A percentile compares a stretch with the other conserved stretches of the same genome.
These are phyloP conservation scores for Melinaea marsaeus DNA, from an alignment of 2,888 invertebrate genomes.

Conservation along the genomic window DNA sequence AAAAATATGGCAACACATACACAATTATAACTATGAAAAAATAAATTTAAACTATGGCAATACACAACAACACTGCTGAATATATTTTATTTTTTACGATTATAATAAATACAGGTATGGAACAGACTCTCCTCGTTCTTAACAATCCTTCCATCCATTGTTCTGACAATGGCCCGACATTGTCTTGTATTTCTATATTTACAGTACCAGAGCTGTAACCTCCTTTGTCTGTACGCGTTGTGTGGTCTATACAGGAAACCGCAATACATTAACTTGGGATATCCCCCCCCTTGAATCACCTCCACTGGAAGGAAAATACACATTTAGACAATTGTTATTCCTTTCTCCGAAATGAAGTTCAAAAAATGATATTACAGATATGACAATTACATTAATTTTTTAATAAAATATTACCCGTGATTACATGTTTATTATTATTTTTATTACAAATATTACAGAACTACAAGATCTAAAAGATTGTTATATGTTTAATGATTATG, in stretches of 20 bases:
- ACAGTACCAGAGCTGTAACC: slow-evolving; percentile 54
- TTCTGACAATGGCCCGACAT: slow-evolving; percentile 37
- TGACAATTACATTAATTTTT: background rate
- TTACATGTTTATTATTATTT: too few relatives aligned
- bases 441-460: background rate
- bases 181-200: slow-evolving; percentile 36
- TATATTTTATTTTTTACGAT: slow-evolving; percentile 7
- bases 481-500: slow-evolving; percentile 49
- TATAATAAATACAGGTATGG: slow-evolving; percentile 31
- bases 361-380: too few relatives aligned
- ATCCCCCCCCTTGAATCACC: slow-evolving; percentile 36
- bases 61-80: background rate
- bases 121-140: slow-evolving; percentile 18
- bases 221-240: slow-evolving; percentile 47
- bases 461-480: background rate
- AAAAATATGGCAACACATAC: too few relatives aligned
- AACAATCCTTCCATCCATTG: slow-evolving; percentile 35
- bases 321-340: slow-evolving; percentile 7
- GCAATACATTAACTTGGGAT: slow-evolving; percentile 47
- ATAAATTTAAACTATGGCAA: too few relatives aligned
- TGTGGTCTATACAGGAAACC: slow-evolving; percentile 50
- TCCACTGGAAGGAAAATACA: slow-evolving; percentile 25
- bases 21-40: too few relatives aligned
- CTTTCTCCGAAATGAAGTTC: too few relatives aligned
- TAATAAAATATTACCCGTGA: too few relatives aligned